Conservation (phyloP, 2,888 invertebrate species). For the Agapostemon virescens region DNA sequence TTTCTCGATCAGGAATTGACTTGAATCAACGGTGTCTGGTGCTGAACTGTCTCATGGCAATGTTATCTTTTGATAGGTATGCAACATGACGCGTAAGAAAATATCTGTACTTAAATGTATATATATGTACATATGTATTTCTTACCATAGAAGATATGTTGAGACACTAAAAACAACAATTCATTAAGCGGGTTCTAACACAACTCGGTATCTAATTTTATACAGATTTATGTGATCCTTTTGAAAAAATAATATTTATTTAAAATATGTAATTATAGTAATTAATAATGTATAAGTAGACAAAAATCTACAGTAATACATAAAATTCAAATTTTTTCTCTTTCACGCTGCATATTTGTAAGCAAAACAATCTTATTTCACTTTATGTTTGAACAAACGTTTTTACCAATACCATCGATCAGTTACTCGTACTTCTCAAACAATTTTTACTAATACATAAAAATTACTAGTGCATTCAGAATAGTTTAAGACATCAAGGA, state of each 20-base stretch:
- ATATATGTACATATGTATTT: no score
- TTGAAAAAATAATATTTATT: background rate
- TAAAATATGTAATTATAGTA: background rate
- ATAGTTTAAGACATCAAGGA: background rate
- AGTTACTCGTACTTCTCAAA: background rate
- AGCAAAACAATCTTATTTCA: background rate
- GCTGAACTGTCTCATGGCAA: no score
- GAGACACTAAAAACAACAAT: no score
- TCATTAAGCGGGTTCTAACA: no score
- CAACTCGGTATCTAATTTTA: background rate
- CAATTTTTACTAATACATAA: background rate
- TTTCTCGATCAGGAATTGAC: no score
- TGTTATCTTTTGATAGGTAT: no score
- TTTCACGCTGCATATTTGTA: background rate
- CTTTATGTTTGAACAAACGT: background rate
- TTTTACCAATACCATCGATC: background rate
- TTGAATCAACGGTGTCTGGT: no score
- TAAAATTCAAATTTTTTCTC: background rate
- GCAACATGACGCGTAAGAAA: no score
- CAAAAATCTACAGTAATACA: background rate
- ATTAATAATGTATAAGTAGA: background rate
- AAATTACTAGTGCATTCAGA: background rate
- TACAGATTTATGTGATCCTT: background rate
- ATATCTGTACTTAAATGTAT: no score
- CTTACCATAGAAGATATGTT: no score